phyloP scores from a whole-genome alignment of 2,797 vertebrate species.

The Sitta carolinensis region DNA sequence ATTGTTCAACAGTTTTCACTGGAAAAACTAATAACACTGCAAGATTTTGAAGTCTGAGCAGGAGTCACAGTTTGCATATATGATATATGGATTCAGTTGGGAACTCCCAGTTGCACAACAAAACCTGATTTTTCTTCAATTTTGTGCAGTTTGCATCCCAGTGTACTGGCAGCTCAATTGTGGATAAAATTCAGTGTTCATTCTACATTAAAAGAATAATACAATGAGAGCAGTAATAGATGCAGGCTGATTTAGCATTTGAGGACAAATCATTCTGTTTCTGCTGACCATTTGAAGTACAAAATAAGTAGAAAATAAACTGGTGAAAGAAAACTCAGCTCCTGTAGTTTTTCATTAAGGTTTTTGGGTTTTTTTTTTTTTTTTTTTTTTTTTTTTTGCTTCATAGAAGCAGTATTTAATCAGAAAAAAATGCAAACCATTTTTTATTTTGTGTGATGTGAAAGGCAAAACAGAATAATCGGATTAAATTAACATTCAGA shows the following conservation, averaged over 20 bases:
- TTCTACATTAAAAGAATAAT: conserved; percentile 56
- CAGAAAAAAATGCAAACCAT: conserved; percentile 27
- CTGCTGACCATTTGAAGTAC: conserved; percentile 25
- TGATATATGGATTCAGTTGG: conserved; percentile 34
- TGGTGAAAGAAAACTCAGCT: conserved; percentile 17
- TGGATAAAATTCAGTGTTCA: conserved; percentile 61
- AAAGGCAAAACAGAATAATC: conserved; percentile 46
- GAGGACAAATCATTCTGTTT: conserved; percentile 43
- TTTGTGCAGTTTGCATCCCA: conserved; percentile 49
- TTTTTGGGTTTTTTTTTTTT: not conserved
- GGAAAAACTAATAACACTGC: not conserved
- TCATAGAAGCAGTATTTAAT: conserved; percentile 40
- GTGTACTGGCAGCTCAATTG: conserved; percentile 23
- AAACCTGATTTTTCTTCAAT: conserved; percentile 66
- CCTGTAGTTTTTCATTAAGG: not conserved
- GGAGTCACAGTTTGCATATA: not conserved
- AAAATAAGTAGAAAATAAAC: conserved; percentile 7
- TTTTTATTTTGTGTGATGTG: conserved; percentile 41
- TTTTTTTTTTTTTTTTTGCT: conserved; percentile 16
- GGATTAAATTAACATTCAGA: conserved; percentile 58
- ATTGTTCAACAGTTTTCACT: not conserved
- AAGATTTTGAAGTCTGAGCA: conserved; percentile 23
- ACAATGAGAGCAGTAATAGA: conserved; percentile 56
- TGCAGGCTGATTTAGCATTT: conserved; percentile 42
- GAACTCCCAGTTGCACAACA: conserved; percentile 29